These are phyloP conservation scores for Meteorus sp. DNA, from an alignment of 1,140 invertebrate genomes.

Conservation along the genomic window DNA sequence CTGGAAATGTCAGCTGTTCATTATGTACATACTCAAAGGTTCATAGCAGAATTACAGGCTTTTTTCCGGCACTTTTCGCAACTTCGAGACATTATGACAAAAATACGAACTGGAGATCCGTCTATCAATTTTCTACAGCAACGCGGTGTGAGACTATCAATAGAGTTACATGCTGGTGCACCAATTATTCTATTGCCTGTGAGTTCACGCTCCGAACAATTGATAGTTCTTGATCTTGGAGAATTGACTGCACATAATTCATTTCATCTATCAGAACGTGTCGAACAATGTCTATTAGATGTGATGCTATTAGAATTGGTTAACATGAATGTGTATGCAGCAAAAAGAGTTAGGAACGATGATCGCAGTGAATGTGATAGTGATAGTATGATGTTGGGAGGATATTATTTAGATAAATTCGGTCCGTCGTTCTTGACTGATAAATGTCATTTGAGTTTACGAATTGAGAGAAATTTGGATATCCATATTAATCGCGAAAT, in stretches of 20 bases:
- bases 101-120: constrained; percentile 57
- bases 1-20: constrained; percentile 84
- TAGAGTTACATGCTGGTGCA: constrained; percentile 75
- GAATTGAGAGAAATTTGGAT: constrained; percentile 84
- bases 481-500: constrained; percentile 67
- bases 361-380: constrained; percentile 28
- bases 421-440: constrained; percentile 73
- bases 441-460: constrained; percentile 77
- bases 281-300: constrained; percentile 67
- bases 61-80: constrained; percentile 88
- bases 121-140: constrained; percentile 43
- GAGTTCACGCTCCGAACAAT: constrained; percentile 74
- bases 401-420: constrained; percentile 60
- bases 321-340: constrained; percentile 83
- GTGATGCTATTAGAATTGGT: constrained; percentile 76
- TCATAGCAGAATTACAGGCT: constrained; percentile 82
- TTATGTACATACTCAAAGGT: constrained; percentile 94
- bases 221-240: constrained; percentile 82
- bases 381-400: constrained; percentile 55
- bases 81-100: constrained; percentile 72
- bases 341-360: constrained; percentile 52
- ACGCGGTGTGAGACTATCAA: constrained; percentile 59
- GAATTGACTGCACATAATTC: constrained; percentile 78
- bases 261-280: constrained; percentile 66
- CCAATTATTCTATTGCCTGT: constrained; percentile 88